These are phyloP conservation scores for Drosophila anceps DNA, from an alignment of 2,888 invertebrate species.

Conservation along the genomic window DNA sequence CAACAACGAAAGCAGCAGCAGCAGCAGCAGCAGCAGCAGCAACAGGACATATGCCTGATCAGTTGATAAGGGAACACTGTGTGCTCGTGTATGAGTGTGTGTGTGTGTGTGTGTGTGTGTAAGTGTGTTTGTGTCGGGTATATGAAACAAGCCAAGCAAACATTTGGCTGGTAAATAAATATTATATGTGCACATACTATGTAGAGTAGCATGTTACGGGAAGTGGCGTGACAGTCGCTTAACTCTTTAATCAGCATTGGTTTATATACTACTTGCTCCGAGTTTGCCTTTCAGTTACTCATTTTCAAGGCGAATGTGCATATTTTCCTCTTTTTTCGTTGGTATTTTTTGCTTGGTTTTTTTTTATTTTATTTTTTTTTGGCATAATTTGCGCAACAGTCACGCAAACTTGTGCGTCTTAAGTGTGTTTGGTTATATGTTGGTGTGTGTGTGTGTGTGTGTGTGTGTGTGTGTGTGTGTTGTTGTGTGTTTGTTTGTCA, in stretches of 20 bases:
- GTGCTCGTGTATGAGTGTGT: not conserved
- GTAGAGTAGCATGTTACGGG: slow-evolving; percentile 14
- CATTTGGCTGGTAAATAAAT: slow-evolving; percentile 56
- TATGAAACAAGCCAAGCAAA: slow-evolving; percentile 42
- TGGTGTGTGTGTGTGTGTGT: slow-evolving; percentile 40
- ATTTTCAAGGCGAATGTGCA: slow-evolving; percentile 60
- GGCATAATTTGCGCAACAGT: slow-evolving; percentile 63
- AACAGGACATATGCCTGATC: slow-evolving; percentile 15
- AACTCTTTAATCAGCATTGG: slow-evolving; percentile 76
- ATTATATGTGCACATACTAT: slow-evolving; percentile 3
- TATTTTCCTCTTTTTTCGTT: slow-evolving; percentile 39
- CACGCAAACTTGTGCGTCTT: slow-evolving; percentile 65
- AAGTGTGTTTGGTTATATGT: slow-evolving; percentile 21
- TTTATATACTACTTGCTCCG: slow-evolving; percentile 12
- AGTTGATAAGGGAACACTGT: slow-evolving; percentile 33
- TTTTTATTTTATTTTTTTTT: slow-evolving; percentile 19
- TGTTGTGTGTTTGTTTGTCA: slow-evolving; percentile 62
- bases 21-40: too few relatives aligned
- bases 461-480: slow-evolving; percentile 22
- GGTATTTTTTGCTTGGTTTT: slow-evolving; percentile 15
- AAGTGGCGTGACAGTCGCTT: slow-evolving; percentile 71
- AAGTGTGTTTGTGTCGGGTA: not conserved
- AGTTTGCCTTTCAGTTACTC: slow-evolving; percentile 22
- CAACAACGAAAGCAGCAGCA: too few relatives aligned
- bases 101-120: not conserved